Evolutionary conservation across 2,113 vertebrate genomes (phyloP).

Genomic region (Rhabdomys dilectus): DNA sequence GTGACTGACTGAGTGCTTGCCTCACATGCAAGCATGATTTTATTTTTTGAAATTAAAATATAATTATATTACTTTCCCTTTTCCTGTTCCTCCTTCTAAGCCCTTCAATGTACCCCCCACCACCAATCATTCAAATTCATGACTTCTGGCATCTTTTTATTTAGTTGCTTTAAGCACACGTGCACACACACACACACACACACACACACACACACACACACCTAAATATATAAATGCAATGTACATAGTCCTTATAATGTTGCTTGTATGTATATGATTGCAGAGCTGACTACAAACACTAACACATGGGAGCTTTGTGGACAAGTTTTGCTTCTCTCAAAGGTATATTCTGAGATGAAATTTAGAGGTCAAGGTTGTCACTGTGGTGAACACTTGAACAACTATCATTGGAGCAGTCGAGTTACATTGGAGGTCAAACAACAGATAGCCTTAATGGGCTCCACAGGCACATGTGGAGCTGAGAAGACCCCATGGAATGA

Average conservation of each 20-base stretch:
- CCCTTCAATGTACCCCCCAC: not conserved
- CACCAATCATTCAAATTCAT: not conserved
- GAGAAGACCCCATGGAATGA: not conserved
- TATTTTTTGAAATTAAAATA: not conserved
- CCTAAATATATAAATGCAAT: not conserved
- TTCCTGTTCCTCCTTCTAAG: not conserved
- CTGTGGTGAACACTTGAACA: not conserved
- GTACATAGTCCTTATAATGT: not conserved
- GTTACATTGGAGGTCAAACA: accelerated
- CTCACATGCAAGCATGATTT: not conserved
- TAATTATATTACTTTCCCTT: not conserved
- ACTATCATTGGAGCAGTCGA: accelerated
- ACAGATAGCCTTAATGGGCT: accelerated
- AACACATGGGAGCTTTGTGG: not conserved
- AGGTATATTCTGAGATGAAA: not conserved
- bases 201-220: not conserved
- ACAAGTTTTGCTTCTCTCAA: not conserved
- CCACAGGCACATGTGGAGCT: not conserved
- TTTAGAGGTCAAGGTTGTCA: not conserved
- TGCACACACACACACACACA: not conserved
- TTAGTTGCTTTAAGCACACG: not conserved
- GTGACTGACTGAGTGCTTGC: not conserved
- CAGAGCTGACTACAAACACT: not conserved
- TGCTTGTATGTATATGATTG: not conserved
- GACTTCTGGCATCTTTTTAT: not conserved